Percentiles rank a stretch among this genome's conserved stretches.
phyloP scores from a whole-genome alignment of 2,888 invertebrate genomes.

The Xestia sexstrigata region DNA sequence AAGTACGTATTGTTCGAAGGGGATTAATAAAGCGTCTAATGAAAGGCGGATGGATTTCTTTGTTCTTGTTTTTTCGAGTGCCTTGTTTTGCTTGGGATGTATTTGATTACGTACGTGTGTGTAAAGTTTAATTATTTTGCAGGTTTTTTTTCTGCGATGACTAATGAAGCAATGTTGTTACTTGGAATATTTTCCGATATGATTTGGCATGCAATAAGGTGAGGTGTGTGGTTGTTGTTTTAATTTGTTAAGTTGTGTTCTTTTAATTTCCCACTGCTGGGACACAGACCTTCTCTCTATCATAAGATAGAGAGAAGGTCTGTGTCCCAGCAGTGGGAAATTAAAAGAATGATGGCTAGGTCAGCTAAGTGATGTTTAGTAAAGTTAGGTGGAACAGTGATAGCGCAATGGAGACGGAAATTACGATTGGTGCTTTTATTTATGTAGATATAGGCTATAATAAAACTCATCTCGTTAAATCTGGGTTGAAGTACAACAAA shows the following conservation, averaged over 20 bases:
- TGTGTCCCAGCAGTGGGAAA: neutral
- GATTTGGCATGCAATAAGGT: neutral
- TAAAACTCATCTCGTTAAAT: neutral
- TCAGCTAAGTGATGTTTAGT: neutral
- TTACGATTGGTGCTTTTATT: neutral
- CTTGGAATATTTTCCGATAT: neutral
- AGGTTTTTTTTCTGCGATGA: neutral
- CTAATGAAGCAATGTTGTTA: neutral
- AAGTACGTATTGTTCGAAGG: constrained; percentile 65
- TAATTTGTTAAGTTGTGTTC: no score
- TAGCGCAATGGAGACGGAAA: neutral
- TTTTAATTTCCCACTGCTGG: no score
- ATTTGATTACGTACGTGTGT: constrained; percentile 23
- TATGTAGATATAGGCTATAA: no score
- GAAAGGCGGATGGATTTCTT: constrained; percentile 57
- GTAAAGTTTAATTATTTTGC: constrained; percentile 12
- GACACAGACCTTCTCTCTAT: no score
- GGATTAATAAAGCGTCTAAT: constrained; percentile 66
- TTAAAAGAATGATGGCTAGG: neutral
- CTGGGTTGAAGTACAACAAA: neutral
- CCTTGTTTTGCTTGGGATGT: constrained; percentile 25
- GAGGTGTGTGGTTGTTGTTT: no score
- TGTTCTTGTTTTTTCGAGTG: constrained; percentile 48
- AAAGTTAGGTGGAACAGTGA: neutral
- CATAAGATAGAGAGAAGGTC: neutral